Conservation (phyloP, 1,140 invertebrate species). For the Steinernema feltiae region DNA sequence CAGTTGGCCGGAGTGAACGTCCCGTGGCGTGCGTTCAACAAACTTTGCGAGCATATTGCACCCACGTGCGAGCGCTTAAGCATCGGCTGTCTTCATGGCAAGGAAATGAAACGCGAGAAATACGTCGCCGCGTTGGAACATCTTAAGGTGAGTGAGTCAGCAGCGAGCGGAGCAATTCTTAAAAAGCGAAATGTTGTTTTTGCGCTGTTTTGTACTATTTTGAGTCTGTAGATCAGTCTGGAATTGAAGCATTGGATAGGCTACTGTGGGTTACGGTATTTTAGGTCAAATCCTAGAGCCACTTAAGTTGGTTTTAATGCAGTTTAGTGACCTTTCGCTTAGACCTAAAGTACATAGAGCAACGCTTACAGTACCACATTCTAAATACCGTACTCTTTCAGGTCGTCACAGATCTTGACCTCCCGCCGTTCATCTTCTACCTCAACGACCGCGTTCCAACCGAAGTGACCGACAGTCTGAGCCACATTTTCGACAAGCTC, state of each 20-base stretch:
- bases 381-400: slow-evolving; percentile 22
- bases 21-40: background rate
- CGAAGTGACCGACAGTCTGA: slow-evolving; percentile 31
- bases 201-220: too few species aligned
- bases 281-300: too few species aligned
- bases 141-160: background rate
- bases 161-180: background rate
- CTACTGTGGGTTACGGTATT: too few species aligned
- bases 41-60: background rate
- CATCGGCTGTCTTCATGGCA: slow-evolving; percentile 4
- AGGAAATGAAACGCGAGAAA: background rate
- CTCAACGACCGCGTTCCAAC: slow-evolving; percentile 33
- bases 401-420: slow-evolving; percentile 36
- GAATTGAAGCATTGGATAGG: too few species aligned
- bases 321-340: too few species aligned
- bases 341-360: too few species aligned
- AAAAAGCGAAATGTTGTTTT: too few species aligned
- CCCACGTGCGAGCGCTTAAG: background rate
- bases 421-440: slow-evolving; percentile 44
- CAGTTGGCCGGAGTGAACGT: background rate
- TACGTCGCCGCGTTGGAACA: slow-evolving; percentile 4
- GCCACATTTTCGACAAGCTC: slow-evolving; percentile 20
- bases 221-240: too few species aligned
- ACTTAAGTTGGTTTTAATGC: too few species aligned
- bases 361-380: too few species aligned